Evolutionary conservation across 2,888 invertebrate genomes (phyloP), one percentile per base, ranked within the genome.

Genomic region (Polyommatus icarus): DNA sequence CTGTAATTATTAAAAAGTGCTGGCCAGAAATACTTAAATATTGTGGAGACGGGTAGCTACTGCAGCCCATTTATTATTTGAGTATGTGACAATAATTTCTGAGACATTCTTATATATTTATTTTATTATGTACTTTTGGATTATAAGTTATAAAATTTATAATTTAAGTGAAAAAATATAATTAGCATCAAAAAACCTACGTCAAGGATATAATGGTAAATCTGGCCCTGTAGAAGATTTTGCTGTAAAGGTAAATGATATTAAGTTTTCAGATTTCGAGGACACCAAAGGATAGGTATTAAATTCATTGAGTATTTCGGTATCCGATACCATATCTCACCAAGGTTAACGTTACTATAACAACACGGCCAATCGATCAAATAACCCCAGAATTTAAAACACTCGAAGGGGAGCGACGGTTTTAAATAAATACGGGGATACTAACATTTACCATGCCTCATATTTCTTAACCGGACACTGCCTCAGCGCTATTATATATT

Each of bases 341-440:
- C 40, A 40, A 73, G 73, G 73, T 73, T 40, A 75, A 1, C 50
- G 50, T 75, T 8, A 12, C 75, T 75, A 75, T 75, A 50, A 24
- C 46, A 50, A 75, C 75, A 46, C 46, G 54, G 24, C 24, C 24
- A 50, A 75, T 75, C 75, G 50, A 75, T 75, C 20, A 54, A 75
- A 75, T 46, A 50, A 50, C 75, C 75, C 75, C 75, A 50, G 7
- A 75, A 24, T 75, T 50, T 40, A 40, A 72, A 72, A 72, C 72
- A n/a, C 40, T 72, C n/a, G 18, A 72, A 72, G 40, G 72, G 72
- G 72, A 40, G 12, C 40, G 5, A n/a, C 12, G 18, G 36, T 72
- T 32, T 71, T 40, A 36, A 72, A 72, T 40, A 72, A 72, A 72
- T 40, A 72, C 36, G 24, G 29, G 67, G 67, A 67, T 67, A 67